A percentile compares a stretch with the other conserved stretches of the same genome.
Evolutionary conservation across 2,797 vertebrate species (phyloP).

Genomic region (Ataeniobius toweri): DNA sequence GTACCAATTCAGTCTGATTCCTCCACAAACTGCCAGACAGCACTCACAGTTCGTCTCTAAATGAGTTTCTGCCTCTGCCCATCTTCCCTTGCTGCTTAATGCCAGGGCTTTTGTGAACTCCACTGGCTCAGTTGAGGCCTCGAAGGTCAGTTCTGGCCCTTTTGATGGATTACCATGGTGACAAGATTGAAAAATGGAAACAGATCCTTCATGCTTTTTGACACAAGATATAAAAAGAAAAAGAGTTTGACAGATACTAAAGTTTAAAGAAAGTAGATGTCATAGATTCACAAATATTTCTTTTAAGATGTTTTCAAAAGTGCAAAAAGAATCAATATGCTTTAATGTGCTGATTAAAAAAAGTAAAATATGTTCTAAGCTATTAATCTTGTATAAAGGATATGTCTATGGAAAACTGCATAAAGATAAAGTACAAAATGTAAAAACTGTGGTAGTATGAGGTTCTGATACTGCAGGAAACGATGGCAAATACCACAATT

Average conservation of each 20-base stretch:
- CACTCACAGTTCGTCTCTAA: slow-evolving; percentile 35
- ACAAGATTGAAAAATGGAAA: slow-evolving; percentile 37
- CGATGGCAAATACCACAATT: too few relatives aligned
- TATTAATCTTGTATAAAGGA: slow-evolving; percentile 7
- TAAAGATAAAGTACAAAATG: too few relatives aligned
- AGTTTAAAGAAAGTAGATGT: not conserved
- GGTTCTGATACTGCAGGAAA: too few relatives aligned
- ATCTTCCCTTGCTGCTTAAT: slow-evolving; percentile 37
- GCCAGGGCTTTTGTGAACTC: slow-evolving; percentile 42
- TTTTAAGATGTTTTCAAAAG: not conserved
- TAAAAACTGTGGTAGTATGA: too few relatives aligned
- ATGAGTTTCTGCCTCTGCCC: slow-evolving; percentile 39
- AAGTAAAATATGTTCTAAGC: not conserved
- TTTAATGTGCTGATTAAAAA: not conserved
- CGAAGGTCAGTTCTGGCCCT: slow-evolving; percentile 21
- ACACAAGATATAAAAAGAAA: slow-evolving; percentile 2
- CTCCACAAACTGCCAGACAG: slow-evolving; percentile 30
- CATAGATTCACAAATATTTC: not conserved
- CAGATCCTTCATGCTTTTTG: slow-evolving; percentile 36
- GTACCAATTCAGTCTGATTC: slow-evolving; percentile 28
- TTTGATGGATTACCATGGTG: slow-evolving; percentile 47
- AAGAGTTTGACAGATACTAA: not conserved
- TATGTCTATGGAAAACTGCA: too few relatives aligned
- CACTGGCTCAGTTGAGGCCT: slow-evolving; percentile 21
- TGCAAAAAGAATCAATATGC: slow-evolving; percentile 4